Conservation (phyloP, 2,113 vertebrate genomes). For the Anguilla rostrata region DNA sequence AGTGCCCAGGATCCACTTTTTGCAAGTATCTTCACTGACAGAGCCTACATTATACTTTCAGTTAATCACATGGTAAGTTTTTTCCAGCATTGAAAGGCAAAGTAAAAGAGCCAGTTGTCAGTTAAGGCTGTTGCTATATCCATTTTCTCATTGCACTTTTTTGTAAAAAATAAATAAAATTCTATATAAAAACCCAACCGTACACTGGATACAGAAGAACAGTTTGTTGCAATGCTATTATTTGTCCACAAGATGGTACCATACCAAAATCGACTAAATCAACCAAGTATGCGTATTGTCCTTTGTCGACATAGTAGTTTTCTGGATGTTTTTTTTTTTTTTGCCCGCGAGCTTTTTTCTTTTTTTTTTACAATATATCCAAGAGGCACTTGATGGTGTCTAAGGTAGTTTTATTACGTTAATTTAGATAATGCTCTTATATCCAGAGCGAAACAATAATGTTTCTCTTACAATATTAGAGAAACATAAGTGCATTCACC, state of each 20-base stretch:
- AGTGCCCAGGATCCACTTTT: too few species aligned
- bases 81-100: neutral
- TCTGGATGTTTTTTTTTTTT: neutral
- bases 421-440: too few species aligned
- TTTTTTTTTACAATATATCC: neutral
- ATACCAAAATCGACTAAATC: neutral
- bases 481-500: too few species aligned
- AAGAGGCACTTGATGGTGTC: neutral
- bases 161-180: too few species aligned
- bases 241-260: constrained; percentile 38
- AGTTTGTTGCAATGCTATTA: constrained; percentile 16
- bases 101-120: neutral
- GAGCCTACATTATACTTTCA: too few species aligned
- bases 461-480: too few species aligned
- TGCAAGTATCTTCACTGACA: too few species aligned
- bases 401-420: neutral
- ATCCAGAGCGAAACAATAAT: too few species aligned
- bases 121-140: neutral
- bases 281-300: neutral
- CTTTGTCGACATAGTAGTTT: neutral
- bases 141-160: neutral
- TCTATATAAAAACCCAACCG: too few species aligned
- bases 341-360: too few species aligned
- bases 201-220: too few species aligned
- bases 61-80: too few species aligned